Base-by-base conservation (phyloP, 2,113 vertebrate species). In the Apteryx mantelli region DNA sequence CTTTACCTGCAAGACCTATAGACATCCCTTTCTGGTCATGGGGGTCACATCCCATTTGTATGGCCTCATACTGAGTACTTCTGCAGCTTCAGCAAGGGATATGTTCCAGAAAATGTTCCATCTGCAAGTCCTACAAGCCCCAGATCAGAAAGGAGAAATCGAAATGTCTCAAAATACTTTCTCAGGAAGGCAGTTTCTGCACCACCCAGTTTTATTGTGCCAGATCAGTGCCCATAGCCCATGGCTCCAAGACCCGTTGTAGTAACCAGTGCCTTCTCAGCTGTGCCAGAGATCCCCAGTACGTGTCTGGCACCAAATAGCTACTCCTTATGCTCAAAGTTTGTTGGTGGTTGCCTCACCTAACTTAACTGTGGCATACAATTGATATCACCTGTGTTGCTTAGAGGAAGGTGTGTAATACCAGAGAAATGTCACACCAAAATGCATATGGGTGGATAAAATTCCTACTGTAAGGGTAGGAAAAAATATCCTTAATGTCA, bases 201-300 rank as follows among this genome's bases (percentile, higher is more conserved):
- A 26, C 65, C 40, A 68, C 28, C 19, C 28, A 68, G 18, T 44
- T 44, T 12, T 44, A 13, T 14, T 68, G 40, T 44, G 28, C 28
- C 36, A 40, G 24, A 42, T 48, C 24, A 42, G 11, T 68, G 40
- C 40, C 46, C 25, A 48, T 24, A 69, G 12, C 34, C 65, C 17
- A 1, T 32, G 24, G 25, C 2, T 2, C 64, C 28, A 30, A 76
- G 32, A n/a, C 48, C 56, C 11, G 2, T 30, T 22, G 18, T 0
- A 0, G 18, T 63, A 79, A 56, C 60, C n/a, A 20, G 38, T 21
- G 66, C 26, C 56, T 60, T 18, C 44, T 42, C 71, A 48, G 40
- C 38, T 1, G 0, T 42, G 44, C 65, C 60, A 26, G 10, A 34
- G 7, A n/a, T 63, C 46, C 63, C 36, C 77, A 38, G 69, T 44